A percentile compares a stretch with the other conserved stretches of the same genome.
Conservation (phyloP, 1,140 invertebrate genomes). For the Caenorhabditis elegans region DNA sequence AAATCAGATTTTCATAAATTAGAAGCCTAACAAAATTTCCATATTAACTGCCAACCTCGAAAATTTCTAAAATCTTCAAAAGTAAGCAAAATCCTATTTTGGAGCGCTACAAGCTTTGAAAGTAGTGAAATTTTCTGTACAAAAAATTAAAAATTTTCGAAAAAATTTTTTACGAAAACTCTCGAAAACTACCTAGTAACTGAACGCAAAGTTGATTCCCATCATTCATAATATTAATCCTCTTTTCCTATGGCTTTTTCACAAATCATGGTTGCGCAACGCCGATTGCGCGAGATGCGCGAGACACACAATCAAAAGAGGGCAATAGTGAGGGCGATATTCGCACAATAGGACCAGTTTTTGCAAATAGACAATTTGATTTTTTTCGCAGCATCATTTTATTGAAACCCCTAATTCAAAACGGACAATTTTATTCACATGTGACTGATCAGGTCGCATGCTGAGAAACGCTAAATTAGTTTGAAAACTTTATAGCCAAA, state of each 20-base stretch:
- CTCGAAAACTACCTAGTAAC: no score
- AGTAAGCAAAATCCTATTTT: no score
- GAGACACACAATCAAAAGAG: slow-evolving; percentile 26
- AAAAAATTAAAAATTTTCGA: no score
- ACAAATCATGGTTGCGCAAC: slow-evolving; percentile 24
- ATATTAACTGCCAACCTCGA: no score
- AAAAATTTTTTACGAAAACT: no score
- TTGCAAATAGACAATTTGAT: not conserved
- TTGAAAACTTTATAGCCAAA: not conserved
- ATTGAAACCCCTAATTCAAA: slow-evolving; percentile 6
- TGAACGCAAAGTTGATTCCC: no score
- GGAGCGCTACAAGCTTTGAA: no score
- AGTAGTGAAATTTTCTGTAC: no score
- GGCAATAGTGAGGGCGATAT: slow-evolving; percentile 22
- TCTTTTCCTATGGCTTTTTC: not conserved
- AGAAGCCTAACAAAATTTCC: no score
- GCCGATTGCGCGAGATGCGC: not conserved
- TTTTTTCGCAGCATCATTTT: slow-evolving; percentile 20
- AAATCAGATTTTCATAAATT: no score
- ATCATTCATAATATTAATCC: slow-evolving; percentile 32
- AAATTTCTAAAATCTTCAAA: no score
- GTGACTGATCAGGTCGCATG: slow-evolving; percentile 18
- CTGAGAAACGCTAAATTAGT: not conserved
- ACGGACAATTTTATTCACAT: slow-evolving; percentile 22
- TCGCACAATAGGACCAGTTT: slow-evolving; percentile 26